Conservation (phyloP, 2,113 vertebrate species). For the Peucedramus taeniatus region DNA sequence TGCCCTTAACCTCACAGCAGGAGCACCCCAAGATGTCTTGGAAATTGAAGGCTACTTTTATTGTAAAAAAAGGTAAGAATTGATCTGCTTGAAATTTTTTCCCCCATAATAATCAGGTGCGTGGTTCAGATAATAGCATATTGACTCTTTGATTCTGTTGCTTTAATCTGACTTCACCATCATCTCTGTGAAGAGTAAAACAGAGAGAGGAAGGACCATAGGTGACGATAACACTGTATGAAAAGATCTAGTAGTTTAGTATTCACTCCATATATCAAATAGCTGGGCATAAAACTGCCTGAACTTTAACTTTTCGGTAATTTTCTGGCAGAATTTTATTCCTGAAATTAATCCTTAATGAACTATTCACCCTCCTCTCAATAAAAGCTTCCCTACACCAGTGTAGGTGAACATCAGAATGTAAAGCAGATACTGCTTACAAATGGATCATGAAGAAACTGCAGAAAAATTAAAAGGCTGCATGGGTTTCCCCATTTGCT, state of each 20-base stretch:
- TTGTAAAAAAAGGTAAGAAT: background rate
- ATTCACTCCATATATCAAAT: background rate
- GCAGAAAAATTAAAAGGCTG: background rate
- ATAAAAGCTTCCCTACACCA: background rate
- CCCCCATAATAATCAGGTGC: background rate
- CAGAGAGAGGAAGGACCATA: background rate
- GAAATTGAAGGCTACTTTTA: background rate
- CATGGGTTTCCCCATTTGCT: background rate
- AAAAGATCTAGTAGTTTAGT: background rate
- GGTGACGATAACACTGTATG: background rate
- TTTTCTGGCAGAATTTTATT: background rate
- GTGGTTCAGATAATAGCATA: background rate
- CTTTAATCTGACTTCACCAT: background rate
- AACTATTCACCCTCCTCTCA: background rate
- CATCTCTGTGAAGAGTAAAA: background rate
- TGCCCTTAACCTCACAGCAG: background rate
- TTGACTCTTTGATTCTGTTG: background rate
- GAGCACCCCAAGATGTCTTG: background rate
- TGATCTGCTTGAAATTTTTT: background rate
- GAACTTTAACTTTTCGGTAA: background rate
- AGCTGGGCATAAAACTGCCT: background rate
- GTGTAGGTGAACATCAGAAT: background rate
- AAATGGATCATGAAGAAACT: background rate
- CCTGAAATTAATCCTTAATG: background rate
- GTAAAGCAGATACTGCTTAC: background rate